These are phyloP conservation scores for Actinemys pallida DNA, from an alignment of 2,113 vertebrate genomes.

Conservation along the genomic window DNA sequence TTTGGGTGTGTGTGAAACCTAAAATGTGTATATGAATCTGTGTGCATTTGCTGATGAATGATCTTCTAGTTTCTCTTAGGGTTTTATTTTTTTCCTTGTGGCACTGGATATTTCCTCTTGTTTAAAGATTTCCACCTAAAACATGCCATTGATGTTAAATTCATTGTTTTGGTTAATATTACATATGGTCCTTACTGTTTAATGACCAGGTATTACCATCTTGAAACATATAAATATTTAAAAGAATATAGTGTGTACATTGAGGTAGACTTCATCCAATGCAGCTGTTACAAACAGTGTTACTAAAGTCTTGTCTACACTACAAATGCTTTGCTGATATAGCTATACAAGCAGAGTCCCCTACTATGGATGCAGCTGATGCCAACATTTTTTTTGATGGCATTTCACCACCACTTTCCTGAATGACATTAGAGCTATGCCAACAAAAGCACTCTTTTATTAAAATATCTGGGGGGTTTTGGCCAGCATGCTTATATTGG, in stretches of 20 bases:
- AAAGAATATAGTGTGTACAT: not conserved
- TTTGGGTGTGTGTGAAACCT: not conserved
- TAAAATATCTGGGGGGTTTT: not conserved
- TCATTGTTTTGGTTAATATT: not conserved
- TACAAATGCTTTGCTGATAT: not conserved
- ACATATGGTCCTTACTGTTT: not conserved
- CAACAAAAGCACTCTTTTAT: not conserved
- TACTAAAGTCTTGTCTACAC: not conserved
- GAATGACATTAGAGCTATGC: not conserved
- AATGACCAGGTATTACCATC: not conserved
- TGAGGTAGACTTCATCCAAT: not conserved
- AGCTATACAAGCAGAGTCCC: not conserved
- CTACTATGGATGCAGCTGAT: not conserved
- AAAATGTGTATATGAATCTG: not conserved
- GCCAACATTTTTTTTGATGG: not conserved
- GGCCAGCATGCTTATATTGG: not conserved
- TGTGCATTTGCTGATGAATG: not conserved
- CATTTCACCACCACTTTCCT: not conserved
- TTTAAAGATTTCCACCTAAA: not conserved
- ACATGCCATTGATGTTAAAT: not conserved
- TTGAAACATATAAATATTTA: not conserved
- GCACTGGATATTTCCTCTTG: accelerated
- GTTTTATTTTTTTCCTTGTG: not conserved
- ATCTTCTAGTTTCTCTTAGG: not conserved
- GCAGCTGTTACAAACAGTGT: not conserved